Conservation (phyloP, 2,797 vertebrate genomes). For the Delichon dasypus region DNA sequence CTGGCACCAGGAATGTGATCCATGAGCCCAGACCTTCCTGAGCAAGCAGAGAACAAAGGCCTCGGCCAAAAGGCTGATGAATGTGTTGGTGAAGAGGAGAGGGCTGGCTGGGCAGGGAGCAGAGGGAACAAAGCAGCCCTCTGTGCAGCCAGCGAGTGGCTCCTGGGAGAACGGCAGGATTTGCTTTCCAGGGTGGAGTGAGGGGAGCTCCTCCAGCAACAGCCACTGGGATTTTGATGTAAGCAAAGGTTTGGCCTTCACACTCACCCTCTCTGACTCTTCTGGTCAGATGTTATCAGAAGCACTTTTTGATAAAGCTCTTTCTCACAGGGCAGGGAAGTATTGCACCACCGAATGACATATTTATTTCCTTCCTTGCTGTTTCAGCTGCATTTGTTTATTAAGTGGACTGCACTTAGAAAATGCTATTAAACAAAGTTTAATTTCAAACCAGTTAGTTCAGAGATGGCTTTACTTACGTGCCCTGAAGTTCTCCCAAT, state of each 20-base stretch:
- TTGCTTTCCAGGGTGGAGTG: neutral
- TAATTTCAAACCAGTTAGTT: neutral
- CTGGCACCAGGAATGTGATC: neutral
- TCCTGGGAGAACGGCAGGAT: neutral
- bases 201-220: neutral
- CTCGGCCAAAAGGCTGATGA: neutral
- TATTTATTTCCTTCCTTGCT: neutral
- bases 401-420: neutral
- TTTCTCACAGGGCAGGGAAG: neutral
- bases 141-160: rapidly evolving
- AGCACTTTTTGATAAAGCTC: neutral
- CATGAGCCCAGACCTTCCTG: neutral
- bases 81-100: neutral
- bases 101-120: neutral
- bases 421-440: neutral
- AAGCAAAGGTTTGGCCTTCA: neutral
- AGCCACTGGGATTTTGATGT: neutral
- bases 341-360: neutral
- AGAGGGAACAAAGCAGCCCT: constrained; percentile 5
- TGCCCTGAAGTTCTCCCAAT: neutral
- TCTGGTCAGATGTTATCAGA: neutral
- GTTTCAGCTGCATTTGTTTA: neutral
- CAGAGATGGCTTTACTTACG: neutral
- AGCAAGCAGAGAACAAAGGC: neutral
- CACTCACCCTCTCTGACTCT: neutral